Percentiles rank a stretch among this genome's conserved stretches.
Conservation (phyloP, 2,888 invertebrate species). For the Athalia rosae region DNA sequence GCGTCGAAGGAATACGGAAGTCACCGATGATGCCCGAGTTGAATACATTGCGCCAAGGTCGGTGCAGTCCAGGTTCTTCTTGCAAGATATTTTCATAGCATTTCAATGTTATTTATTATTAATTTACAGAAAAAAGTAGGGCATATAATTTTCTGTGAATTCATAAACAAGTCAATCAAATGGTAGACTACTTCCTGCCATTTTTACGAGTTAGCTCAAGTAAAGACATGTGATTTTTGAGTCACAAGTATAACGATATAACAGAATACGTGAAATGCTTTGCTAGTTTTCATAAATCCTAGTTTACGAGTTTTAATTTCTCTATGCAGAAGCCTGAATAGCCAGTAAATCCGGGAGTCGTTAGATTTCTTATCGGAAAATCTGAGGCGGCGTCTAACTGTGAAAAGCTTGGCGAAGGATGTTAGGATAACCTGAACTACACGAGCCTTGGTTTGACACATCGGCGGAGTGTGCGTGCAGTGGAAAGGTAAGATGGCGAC, state of each 20-base stretch:
- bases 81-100: background rate
- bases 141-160: too few relatives aligned
- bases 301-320: too few relatives aligned
- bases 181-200: too few relatives aligned
- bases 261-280: too few relatives aligned
- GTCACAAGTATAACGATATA: too few relatives aligned
- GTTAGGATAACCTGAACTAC: slow-evolving; percentile 45
- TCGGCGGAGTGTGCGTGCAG: slow-evolving; percentile 63
- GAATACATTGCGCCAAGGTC: slow-evolving; percentile 52
- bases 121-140: background rate
- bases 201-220: too few relatives aligned
- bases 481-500: slow-evolving; percentile 84
- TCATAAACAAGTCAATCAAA: too few relatives aligned
- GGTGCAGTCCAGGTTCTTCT: slow-evolving; percentile 43
- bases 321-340: too few relatives aligned
- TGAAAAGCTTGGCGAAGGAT: background rate
- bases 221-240: too few relatives aligned
- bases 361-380: background rate
- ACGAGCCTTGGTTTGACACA: slow-evolving; percentile 69
- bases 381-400: slow-evolving; percentile 1
- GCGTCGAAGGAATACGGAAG: slow-evolving; percentile 48
- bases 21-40: slow-evolving; percentile 32
- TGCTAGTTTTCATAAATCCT: too few relatives aligned
- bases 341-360: too few relatives aligned
- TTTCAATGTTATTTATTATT: background rate